Evolutionary conservation across 2,113 vertebrate genomes (phyloP).

Genomic region (Chelonoidis abingdonii): DNA sequence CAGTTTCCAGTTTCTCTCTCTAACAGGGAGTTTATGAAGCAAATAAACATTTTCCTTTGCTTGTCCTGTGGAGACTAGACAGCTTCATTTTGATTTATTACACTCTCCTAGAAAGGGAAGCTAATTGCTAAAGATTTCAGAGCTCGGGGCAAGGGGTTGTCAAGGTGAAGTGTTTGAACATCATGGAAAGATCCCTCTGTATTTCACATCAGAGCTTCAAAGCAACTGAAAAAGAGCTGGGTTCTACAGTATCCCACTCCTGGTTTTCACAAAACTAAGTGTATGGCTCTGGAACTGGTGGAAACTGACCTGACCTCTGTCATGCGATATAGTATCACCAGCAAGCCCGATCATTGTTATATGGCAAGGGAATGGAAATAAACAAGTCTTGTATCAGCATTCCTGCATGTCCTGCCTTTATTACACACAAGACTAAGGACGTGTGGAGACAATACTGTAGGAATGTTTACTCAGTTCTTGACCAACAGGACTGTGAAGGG

Average conservation of each 20-base stretch:
- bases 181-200: fast-evolving
- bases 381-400: background rate
- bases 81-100: conserved; percentile 7
- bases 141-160: background rate
- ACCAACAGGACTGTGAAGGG: background rate
- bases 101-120: background rate
- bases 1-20: background rate
- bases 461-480: background rate
- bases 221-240: fast-evolving
- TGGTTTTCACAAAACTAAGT: no score
- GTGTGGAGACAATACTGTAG: background rate
- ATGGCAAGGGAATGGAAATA: background rate
- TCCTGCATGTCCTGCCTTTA: background rate
- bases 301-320: fast-evolving
- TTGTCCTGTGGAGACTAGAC: background rate
- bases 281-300: fast-evolving
- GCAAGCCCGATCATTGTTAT: background rate
- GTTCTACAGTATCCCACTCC: no score
- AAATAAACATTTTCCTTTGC: conserved; percentile 23
- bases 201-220: fast-evolving
- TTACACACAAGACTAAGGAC: background rate
- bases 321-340: background rate
- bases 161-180: fast-evolving
- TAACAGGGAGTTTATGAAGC: conserved; percentile 32
- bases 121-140: background rate